Percentiles rank a stretch among this genome's conserved stretches.
Conservation (phyloP, 1,140 invertebrate genomes). For the Polypedilum vanderplanki region DNA sequence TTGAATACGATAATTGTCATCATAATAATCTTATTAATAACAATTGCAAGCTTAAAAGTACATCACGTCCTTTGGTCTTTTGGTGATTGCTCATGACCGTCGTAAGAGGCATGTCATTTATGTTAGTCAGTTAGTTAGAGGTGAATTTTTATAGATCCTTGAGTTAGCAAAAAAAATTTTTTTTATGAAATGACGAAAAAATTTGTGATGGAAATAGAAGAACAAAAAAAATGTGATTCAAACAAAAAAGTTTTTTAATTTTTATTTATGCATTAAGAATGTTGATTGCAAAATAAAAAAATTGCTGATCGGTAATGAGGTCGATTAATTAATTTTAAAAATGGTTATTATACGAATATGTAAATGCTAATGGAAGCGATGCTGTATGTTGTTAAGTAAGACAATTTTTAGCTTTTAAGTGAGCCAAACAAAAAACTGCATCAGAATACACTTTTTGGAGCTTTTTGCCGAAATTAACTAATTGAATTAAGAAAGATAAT, state of each 20-base stretch:
- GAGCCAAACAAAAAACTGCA: not conserved
- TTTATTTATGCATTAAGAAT: too few species aligned
- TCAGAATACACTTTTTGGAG: not conserved
- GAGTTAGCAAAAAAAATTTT: too few species aligned
- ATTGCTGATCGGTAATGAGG: not conserved
- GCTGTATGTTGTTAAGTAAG: not conserved
- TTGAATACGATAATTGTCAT: conserved; percentile 35
- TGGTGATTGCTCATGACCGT: not conserved
- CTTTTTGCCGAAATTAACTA: not conserved
- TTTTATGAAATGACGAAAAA: too few species aligned
- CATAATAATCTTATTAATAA: conserved; percentile 32
- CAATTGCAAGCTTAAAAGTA: conserved; percentile 41
- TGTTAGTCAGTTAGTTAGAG: not conserved
- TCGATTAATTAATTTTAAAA: not conserved
- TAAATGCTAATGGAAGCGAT: not conserved
- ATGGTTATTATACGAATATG: too few species aligned
- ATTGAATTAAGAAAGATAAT: too few species aligned
- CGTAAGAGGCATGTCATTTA: not conserved
- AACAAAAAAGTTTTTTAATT: too few species aligned
- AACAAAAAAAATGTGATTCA: too few species aligned
- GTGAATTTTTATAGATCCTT: not conserved
- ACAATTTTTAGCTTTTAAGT: not conserved
- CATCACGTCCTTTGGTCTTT: conserved; percentile 41
- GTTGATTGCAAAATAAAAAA: not conserved
- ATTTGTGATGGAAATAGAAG: too few species aligned